Percentiles rank a stretch among this genome's conserved stretches.
These are phyloP conservation scores for Machimus rusticus DNA, from an alignment of 2,888 invertebrate species.

Conservation along the genomic window DNA sequence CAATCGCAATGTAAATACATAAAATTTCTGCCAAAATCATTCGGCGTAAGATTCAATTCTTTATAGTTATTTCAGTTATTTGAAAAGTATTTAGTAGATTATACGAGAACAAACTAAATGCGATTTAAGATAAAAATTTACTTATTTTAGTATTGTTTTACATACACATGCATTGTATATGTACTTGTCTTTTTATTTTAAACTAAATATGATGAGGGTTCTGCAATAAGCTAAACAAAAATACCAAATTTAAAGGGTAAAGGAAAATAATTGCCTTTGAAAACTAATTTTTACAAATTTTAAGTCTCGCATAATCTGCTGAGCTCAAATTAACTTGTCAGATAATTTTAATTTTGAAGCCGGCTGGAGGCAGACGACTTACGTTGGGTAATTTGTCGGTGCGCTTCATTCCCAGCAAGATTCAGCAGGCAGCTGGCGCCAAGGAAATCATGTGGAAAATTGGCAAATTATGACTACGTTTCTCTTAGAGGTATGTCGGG, in stretches of 20 bases:
- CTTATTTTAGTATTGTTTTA: no score
- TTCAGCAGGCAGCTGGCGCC: conserved; percentile 43
- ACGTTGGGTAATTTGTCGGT: neutral
- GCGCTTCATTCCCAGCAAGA: neutral
- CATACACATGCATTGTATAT: no score
- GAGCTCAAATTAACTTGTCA: neutral
- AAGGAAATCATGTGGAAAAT: conserved; percentile 46
- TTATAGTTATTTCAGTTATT: no score
- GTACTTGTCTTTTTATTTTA: neutral
- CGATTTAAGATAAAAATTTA: no score
- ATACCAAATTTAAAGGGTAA: neutral
- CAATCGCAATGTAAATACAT: no score
- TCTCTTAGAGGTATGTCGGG: neutral
- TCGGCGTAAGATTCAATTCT: no score
- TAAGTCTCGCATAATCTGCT: neutral
- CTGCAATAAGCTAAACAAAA: neutral
- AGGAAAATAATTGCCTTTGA: neutral
- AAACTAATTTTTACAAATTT: neutral
- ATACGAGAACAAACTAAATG: no score
- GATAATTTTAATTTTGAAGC: neutral
- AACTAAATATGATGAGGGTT: neutral
- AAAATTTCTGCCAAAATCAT: no score
- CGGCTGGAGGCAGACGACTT: neutral
- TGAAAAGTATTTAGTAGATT: no score
- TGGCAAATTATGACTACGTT: neutral